Base-by-base conservation (phyloP, 2,113 vertebrate species). In the Dascyllus trimaculatus region DNA sequence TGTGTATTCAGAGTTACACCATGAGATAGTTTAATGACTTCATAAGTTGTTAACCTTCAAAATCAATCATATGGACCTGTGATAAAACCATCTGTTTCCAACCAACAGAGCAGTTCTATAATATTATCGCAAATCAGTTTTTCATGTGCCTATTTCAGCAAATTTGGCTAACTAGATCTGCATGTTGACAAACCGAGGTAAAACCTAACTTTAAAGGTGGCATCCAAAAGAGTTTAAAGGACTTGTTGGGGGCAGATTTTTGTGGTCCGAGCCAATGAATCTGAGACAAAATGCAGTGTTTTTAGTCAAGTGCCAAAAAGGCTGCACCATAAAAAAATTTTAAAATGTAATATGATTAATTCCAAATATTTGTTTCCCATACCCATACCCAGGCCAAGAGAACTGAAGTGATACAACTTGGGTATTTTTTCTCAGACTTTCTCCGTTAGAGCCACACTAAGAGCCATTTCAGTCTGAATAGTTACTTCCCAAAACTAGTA, bases 321-420 rank as follows among this genome's bases (percentile, higher is more conserved):
- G 6, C 5, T 19, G 48, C 15, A 49, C n/a, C 18, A 1, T 49
- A 19, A 49, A 60, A 52, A 24, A 14, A 21, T 24, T 15, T 35
- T 22, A 35, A 21, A n/a, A 58, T 75, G 45, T 52, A 15, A 43
- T 13, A 43, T 43, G 14, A 43, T 9, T 43, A 66, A 40, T n/a
- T 52, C 43, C 22, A 74, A 45, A 48, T n/a, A 48, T 24, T 46
- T 75, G 43, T 10, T 26, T 21, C 22, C n/a, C 45, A 59, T 14
- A 29, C 13, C 48, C 2, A 46, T 24, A 7, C 4, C 9, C 13
- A 43, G 14, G 3, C 13, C 14, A 43, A 43, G 14, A 13, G 3
- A 9, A 43, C 40, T 43, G 11, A 43, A 57, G 5, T 1, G 11
- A 57, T 40, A 68, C 54, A 2, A 59, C 45, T 70, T 56, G 35